A percentile compares a stretch with the other conserved stretches of the same genome.
phyloP scores from a whole-genome alignment of 2,113 vertebrate species.

The Leucoraja erinaceus region DNA sequence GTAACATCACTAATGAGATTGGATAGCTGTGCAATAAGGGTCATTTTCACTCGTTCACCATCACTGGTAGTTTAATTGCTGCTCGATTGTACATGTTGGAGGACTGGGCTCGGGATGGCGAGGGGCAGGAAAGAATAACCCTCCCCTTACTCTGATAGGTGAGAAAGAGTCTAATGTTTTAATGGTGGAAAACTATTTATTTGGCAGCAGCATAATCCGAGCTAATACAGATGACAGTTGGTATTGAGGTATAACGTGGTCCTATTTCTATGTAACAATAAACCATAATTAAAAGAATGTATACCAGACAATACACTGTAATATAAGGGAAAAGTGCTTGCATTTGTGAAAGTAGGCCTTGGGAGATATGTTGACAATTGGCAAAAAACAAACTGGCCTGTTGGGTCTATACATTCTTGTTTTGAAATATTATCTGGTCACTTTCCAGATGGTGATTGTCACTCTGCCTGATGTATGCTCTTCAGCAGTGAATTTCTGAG shows the following conservation, averaged over 20 bases:
- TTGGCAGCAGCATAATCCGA: neutral
- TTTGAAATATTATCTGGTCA: neutral
- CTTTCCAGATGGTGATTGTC: slow-evolving; percentile 19
- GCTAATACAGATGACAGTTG: neutral
- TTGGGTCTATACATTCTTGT: neutral
- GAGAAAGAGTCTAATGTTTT: neutral
- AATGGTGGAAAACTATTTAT: neutral
- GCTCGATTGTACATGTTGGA: no score
- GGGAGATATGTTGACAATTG: neutral
- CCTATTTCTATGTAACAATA: neutral
- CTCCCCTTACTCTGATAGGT: neutral
- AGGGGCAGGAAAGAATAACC: neutral
- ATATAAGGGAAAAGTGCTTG: neutral
- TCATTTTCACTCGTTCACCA: no score
- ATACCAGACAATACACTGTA: neutral
- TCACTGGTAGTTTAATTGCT: no score
- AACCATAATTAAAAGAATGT: neutral
- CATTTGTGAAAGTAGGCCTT: neutral
- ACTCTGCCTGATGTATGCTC: neutral
- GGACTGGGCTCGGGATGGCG: no score
- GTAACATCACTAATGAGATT: no score
- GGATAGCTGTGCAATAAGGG: no score
- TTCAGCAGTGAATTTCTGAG: neutral
- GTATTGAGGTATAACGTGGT: no score
- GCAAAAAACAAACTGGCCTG: neutral